phyloP scores from a whole-genome alignment of 2,888 invertebrate genomes.

The Schizaphis graminum region DNA sequence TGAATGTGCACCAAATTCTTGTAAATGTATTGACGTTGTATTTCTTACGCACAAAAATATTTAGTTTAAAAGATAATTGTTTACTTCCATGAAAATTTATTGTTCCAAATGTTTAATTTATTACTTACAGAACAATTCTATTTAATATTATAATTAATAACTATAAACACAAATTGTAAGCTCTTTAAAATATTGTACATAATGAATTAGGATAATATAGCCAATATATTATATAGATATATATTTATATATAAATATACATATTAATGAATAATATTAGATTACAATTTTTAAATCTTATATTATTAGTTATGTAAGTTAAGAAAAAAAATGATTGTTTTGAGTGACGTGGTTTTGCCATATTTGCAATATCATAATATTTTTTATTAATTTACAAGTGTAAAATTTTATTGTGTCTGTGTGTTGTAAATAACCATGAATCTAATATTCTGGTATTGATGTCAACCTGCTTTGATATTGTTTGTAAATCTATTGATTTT shows the following conservation, averaged over 20 bases:
- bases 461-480: constrained; percentile 58
- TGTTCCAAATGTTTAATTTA: constrained; percentile 59
- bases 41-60: constrained; percentile 51
- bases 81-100: constrained; percentile 44
- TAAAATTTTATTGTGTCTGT: constrained; percentile 49
- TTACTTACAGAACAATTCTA: constrained; percentile 53
- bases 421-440: constrained; percentile 48
- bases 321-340: constrained; percentile 45
- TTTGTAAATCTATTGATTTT: constrained; percentile 59
- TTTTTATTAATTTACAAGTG: constrained; percentile 57
- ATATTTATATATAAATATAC: constrained; percentile 55
- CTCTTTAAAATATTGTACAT: constrained; percentile 36
- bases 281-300: constrained; percentile 41
- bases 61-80: constrained; percentile 34
- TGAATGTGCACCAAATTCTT: constrained; percentile 27
- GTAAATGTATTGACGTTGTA: constrained; percentile 35
- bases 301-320: constrained; percentile 59
- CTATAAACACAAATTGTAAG: constrained; percentile 37
- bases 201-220: constrained; percentile 56
- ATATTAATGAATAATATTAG: constrained; percentile 45
- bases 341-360: constrained; percentile 55
- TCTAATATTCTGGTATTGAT: constrained; percentile 37
- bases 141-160: constrained; percentile 28
- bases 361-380: constrained; percentile 57
- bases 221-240: constrained; percentile 44